Base-by-base conservation (phyloP, 2,888 invertebrate genomes). In the Chrysodeixis includens region DNA sequence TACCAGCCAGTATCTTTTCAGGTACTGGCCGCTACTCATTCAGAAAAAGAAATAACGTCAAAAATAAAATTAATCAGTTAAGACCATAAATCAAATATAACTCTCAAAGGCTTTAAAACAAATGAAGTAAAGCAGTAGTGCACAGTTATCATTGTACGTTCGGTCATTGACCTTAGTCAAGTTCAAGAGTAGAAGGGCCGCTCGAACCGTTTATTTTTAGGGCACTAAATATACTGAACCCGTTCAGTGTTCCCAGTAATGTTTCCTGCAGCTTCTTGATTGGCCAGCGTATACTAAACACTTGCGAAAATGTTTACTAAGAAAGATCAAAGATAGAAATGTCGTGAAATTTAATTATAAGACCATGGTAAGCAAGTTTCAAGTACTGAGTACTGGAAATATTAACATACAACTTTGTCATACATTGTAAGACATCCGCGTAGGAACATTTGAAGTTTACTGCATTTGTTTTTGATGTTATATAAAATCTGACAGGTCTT, bases 181-280 rank as follows among this genome's bases (percentile, higher is more conserved):
- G 94, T 94, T 94, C 94, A 94, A 93, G 94, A 90, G 89, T 91
- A 87, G 86, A 85, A 87, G 88, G 85, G 85, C 85, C 84, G 86
- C 83, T 84, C 86, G 85, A 82, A 83, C 67, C 82, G 89, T 88
- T 89, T 94, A 94, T 94, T 92, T 93, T 93, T 93, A 92, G 91
- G 86, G 78, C 83, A 88, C 90, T 93, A 91, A 91, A 92, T 91
- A 91, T 91, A 92, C 88, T 87, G 66, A 81, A 78, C 79, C 74
- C 84, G 79, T 83, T 82, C 83, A 78, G 68, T 62, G 76, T 70
- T 83, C 75, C 72, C 74, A 79, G 78, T 84, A 81, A 83, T 85
- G 86, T 86, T 88, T 90, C 89, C 91, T 89, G 86, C 78, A 14
- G 64, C 59, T 14, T 56, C 78, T 76, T 83, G 78, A 84, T 84